These are phyloP conservation scores for Caenorhabditis parvicauda DNA, from an alignment of 2,888 invertebrate genomes.

Conservation along the genomic window DNA sequence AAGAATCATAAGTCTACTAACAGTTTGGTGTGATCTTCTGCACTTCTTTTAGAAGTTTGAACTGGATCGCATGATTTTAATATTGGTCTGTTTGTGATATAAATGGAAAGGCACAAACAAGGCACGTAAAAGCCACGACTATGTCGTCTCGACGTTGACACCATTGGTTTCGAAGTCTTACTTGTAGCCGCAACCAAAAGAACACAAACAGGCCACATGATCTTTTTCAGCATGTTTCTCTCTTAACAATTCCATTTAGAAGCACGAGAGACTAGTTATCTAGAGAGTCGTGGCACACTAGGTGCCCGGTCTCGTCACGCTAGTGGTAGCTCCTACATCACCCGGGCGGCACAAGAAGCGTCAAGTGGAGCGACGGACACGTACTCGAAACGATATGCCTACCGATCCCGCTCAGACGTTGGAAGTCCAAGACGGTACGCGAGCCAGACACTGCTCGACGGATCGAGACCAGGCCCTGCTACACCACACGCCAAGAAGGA, in stretches of 20 bases:
- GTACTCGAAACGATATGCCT: slow-evolving; percentile 59
- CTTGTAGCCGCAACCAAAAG: no score
- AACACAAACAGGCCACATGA: no score
- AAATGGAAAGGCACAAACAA: no score
- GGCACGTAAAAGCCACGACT: no score
- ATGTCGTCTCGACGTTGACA: no score
- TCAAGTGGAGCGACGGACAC: slow-evolving; percentile 42
- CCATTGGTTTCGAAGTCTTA: no score
- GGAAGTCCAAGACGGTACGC: slow-evolving; percentile 58
- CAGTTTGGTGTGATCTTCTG: no score
- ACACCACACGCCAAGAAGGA: slow-evolving; percentile 60
- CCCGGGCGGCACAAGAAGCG: slow-evolving; percentile 43
- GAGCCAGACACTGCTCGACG: slow-evolving; percentile 61
- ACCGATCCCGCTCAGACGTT: slow-evolving; percentile 60
- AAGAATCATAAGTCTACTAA: no score
- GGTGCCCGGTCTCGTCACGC: slow-evolving; percentile 50
- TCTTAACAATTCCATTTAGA: background rate
- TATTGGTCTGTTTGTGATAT: no score
- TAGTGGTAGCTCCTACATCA: slow-evolving; percentile 55
- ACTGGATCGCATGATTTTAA: no score
- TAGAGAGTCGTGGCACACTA: slow-evolving; percentile 6
- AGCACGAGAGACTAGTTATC: background rate
- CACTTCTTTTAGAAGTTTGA: no score
- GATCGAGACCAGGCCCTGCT: slow-evolving; percentile 60
- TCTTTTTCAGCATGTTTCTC: no score